Base-by-base conservation (phyloP, 2,888 invertebrate species). In the Euzophera pinguis region DNA sequence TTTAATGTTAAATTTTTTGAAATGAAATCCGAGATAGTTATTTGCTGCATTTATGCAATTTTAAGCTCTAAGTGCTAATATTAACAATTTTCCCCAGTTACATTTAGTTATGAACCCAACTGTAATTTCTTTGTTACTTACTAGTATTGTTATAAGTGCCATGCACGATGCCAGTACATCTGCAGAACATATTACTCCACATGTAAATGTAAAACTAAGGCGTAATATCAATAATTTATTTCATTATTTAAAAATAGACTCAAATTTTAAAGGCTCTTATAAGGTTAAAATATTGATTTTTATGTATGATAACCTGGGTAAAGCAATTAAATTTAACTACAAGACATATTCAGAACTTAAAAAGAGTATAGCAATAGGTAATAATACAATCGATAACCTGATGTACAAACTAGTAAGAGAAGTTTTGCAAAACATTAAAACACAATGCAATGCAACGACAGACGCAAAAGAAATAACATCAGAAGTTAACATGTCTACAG, bases 271-370 rank as follows among this genome's bases (percentile, higher is more conserved):
- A 32, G 6, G 10, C 6, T 16, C 8, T 4, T 45, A 32, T 6
- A 45, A 45, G 34, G 27, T 16, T 16, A 45, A 16, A 45, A 9
- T 45, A 9, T 16, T 45, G 16, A 6, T 45, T 32, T 56, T 54
- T 22, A 70, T 75, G 63, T 69, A 74, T 55, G 61, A 60, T 39
- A 60, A 71, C 51, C 61, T 75, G 32, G 65, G 61, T 17, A 63
- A 56, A 13, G 60, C 71, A 39, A 61, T 68, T 0, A 63, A 64
- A 41, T 66, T 62, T 35, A 66, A 68, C 47, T 64, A 32, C 32
- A 34, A 45, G 2, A 32, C 14, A n/a, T 34, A 16, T 6, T 14
- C 29, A n/a, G 5, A 45, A 10, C 14, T 45, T 16, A 45, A 45
- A 45, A 16, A 45, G 2, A 32, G 32, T 16, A 32, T 45, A 16